Percentiles rank a stretch among this genome's conserved stretches.
Evolutionary conservation across 2,797 vertebrate genomes (phyloP).

Genomic region (Alectoris magna): DNA sequence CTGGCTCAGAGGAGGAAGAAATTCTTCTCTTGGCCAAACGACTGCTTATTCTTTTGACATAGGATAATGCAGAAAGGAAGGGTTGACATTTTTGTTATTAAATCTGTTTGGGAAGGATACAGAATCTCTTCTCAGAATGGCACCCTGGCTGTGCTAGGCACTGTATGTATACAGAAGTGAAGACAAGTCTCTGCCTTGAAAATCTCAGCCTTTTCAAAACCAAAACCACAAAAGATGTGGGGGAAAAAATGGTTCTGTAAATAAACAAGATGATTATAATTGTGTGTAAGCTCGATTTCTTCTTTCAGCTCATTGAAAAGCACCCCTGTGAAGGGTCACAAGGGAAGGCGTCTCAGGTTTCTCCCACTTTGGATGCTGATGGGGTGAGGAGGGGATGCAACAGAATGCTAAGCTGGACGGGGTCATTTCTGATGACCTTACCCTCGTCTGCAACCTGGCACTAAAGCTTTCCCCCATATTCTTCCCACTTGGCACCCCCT

Average conservation of each 20-base stretch:
- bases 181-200: conserved; percentile 21
- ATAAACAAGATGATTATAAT: background rate
- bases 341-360: conserved; percentile 21
- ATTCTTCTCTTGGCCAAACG: conserved; percentile 36
- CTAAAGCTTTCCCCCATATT: accelerated
- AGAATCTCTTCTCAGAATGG: background rate
- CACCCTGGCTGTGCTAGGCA: conserved; percentile 16
- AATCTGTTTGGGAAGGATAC: background rate
- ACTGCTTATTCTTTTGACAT: conserved; percentile 29
- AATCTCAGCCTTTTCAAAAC: background rate
- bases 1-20: conserved; percentile 66
- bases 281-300: background rate
- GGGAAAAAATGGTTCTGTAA: conserved; percentile 9
- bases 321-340: background rate
- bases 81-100: background rate
- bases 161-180: background rate
- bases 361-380: accelerated
- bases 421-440: background rate
- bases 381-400: background rate
- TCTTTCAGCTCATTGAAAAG: conserved; percentile 3
- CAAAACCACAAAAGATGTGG: background rate
- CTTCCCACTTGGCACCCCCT: background rate
- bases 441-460: background rate
- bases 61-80: background rate
- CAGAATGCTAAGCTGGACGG: background rate